Evolutionary conservation across 1,140 invertebrate genomes (phyloP), one percentile per base, ranked within the genome.

Genomic region (Cryptotermes secundus): DNA sequence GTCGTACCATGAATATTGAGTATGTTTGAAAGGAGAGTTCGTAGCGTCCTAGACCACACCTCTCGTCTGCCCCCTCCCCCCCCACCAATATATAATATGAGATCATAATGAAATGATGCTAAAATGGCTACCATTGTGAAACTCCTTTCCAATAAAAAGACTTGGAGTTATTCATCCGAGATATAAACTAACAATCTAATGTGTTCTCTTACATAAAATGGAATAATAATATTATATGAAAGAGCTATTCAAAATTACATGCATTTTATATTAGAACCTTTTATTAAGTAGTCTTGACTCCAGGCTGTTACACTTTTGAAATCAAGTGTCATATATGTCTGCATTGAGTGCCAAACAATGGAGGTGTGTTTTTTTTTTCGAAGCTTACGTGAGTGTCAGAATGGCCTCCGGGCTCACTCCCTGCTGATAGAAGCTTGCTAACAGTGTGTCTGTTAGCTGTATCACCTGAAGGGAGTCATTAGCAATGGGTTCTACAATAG

Each of bases 81-180:
- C 12, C 4, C 12, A 38, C 38, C 12, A n/a, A 49, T 49, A 49
- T 49, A 49, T 19, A 49, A 49, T 49, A 49, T 19, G 6, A 49
- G 45, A 49, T 49, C 45, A 49, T 49, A 72, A 72, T 72, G n/a
- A 31, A 72, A 72, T 31, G 7, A 31, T 72, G 26, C n/a, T 72
- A 72, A 72, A 72, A 72, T 72, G 59, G 59, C 59, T 31, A 72
- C 59, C 59, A 72, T 72, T 72, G 59, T 72, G 59, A n/a, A 72
- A 31, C n/a, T 72, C 12, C 2, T 72, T 72, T 31, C 59, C 59
- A 0, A 9, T 72, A 72, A 72, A 72, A 31, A 65, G 26, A 72
- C 59, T 72, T 72, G 59, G 14, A 26, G 59, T 72, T 12, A 72
- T 72, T 72, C 59, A 72, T 72, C 59, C 12, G 26, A 72, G 59